A percentile compares a stretch with the other conserved stretches of the same genome.
Evolutionary conservation across 2,113 vertebrate genomes (phyloP).

Genomic region (Alethe diademata): DNA sequence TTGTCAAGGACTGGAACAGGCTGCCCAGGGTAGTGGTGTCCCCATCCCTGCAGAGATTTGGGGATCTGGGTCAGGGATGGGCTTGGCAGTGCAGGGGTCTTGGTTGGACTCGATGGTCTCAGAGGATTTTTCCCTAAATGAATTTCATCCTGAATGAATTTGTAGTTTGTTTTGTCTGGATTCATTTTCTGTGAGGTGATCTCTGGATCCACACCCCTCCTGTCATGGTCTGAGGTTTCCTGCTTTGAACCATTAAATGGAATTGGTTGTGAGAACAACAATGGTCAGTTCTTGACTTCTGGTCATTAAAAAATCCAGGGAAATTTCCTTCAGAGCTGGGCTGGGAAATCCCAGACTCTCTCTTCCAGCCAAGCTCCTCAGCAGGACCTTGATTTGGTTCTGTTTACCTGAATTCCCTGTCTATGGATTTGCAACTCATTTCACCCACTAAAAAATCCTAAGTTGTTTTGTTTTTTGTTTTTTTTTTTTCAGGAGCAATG

Average conservation of each 20-base stretch:
- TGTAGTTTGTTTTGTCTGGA: neutral
- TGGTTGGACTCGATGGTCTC: neutral
- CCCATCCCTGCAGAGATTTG: neutral
- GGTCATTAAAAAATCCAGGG: neutral
- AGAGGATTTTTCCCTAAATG: neutral
- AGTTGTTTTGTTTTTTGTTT: too few species aligned
- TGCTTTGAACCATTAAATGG: neutral
- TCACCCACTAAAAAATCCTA: neutral
- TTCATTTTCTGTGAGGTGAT: fast-evolving
- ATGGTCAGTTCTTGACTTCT: neutral
- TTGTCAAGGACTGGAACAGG: neutral
- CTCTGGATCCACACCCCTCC: fast-evolving
- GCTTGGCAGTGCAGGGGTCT: neutral
- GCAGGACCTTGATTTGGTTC: neutral
- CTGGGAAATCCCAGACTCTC: neutral
- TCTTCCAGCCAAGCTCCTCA: neutral
- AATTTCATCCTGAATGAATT: neutral
- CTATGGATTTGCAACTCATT: conserved; percentile 1
- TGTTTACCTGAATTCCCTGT: neutral
- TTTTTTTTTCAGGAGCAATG: neutral
- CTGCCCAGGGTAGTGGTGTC: neutral
- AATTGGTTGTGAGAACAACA: neutral
- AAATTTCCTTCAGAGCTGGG: neutral
- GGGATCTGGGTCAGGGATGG: too few species aligned
- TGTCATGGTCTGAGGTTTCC: neutral